phyloP scores from a whole-genome alignment of 2,797 vertebrate species.

The Falco columbarius region DNA sequence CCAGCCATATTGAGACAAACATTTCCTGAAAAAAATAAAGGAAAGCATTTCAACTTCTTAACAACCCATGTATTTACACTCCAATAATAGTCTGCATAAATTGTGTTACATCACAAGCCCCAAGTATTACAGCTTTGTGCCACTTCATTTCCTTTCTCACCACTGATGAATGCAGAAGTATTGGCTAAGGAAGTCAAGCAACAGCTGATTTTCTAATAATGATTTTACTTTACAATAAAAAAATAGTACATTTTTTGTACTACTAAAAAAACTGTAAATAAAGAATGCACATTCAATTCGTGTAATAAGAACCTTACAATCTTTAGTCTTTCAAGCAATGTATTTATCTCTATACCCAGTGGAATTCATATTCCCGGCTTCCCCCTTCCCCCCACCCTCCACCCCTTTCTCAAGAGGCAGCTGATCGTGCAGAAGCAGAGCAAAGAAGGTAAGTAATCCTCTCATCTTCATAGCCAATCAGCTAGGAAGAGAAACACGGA shows the following conservation, averaged over 20 bases:
- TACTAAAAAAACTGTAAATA: background rate
- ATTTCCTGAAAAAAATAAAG: background rate
- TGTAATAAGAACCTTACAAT: background rate
- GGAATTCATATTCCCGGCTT: background rate
- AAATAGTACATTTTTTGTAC: background rate
- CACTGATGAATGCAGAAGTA: background rate
- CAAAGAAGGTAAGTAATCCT: background rate
- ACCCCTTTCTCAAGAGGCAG: background rate
- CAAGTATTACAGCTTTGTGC: background rate
- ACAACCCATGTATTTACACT: background rate
- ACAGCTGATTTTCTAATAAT: background rate
- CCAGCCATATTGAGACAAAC: background rate
- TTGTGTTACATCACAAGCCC: background rate
- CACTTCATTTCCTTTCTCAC: background rate
- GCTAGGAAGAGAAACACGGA: background rate
- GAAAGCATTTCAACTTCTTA: background rate
- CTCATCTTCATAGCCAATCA: background rate
- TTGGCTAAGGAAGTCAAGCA: background rate
- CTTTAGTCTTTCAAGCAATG: background rate
- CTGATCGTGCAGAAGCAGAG: background rate
- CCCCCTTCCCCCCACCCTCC: too few species aligned
- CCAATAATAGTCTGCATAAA: background rate
- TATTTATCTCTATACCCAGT: background rate
- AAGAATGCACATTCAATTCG: background rate
- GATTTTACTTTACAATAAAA: background rate